A percentile compares a stretch with the other conserved stretches of the same genome.
These are phyloP conservation scores for Hoplodrina ambigua DNA, from an alignment of 2,888 invertebrate genomes.

Conservation along the genomic window DNA sequence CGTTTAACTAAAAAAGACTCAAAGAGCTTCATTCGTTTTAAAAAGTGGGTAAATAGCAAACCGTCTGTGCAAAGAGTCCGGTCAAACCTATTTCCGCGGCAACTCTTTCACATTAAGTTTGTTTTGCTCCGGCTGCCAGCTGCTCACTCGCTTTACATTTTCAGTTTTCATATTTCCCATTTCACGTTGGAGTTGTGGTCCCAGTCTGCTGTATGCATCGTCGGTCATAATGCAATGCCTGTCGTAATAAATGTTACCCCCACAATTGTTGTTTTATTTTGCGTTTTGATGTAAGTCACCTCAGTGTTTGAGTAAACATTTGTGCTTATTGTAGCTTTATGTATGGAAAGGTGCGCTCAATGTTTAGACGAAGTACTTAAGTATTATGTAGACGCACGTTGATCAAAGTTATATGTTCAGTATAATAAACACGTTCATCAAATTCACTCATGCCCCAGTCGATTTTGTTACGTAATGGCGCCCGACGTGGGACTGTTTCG, in stretches of 20 bases:
- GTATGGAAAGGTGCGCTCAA: constrained; percentile 58
- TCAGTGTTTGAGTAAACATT: constrained; percentile 54
- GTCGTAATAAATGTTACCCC: constrained; percentile 85
- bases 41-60: constrained; percentile 71
- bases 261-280: constrained; percentile 87
- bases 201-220: constrained; percentile 74
- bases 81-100: constrained; percentile 73
- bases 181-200: constrained; percentile 69
- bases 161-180: constrained; percentile 76
- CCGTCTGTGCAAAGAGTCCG: constrained; percentile 71
- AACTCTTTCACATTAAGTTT: constrained; percentile 74
- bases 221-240: constrained; percentile 74
- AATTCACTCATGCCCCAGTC: constrained; percentile 48
- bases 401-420: constrained; percentile 44
- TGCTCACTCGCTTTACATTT: constrained; percentile 78
- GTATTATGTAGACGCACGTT: constrained; percentile 62
- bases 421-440: constrained; percentile 49
- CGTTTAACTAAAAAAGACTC: constrained; percentile 61
- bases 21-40: constrained; percentile 62
- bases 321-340: constrained; percentile 70
- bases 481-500: constrained; percentile 57
- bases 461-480: constrained; percentile 63
- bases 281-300: constrained; percentile 74
- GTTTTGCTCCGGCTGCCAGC: constrained; percentile 75
- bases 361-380: constrained; percentile 66